Evolutionary conservation across 2,888 invertebrate species (phyloP).

Genomic region (Lepidonotus clava): DNA sequence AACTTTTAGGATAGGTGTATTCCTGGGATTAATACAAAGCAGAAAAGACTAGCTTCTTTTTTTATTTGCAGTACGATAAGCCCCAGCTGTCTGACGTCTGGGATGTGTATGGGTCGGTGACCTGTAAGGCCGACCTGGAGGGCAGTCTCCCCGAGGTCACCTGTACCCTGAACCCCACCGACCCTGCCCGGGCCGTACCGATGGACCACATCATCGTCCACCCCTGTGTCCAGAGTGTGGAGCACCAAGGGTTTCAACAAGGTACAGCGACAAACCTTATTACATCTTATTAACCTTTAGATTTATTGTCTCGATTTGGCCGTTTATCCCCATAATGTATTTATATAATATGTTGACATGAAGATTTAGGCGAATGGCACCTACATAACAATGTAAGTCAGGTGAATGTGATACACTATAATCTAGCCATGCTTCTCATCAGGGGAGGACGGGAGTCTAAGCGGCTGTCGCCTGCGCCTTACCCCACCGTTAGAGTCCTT

Average conservation of each 20-base stretch:
- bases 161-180: slow-evolving; percentile 69
- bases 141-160: slow-evolving; percentile 73
- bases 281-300: no score
- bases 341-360: no score
- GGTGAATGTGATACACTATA: no score
- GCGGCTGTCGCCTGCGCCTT: slow-evolving; percentile 66
- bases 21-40: no score
- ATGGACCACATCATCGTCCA: slow-evolving; percentile 73
- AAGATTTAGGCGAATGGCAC: no score
- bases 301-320: no score
- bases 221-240: slow-evolving; percentile 71
- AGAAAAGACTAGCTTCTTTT: no score
- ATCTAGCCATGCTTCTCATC: neutral
- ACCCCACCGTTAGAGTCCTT: slow-evolving; percentile 74
- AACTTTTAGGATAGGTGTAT: no score
- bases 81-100: slow-evolving; percentile 70
- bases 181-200: slow-evolving; percentile 68
- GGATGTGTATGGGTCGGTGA: slow-evolving; percentile 74
- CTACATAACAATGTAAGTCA: no score
- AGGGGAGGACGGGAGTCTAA: slow-evolving; percentile 30
- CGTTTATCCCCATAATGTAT: no score
- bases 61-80: slow-evolving; percentile 73
- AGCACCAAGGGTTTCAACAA: neutral
- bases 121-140: slow-evolving; percentile 76
- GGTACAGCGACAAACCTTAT: no score